Base-by-base conservation (phyloP, 2,888 invertebrate species). In the Drosophila quinaria region DNA sequence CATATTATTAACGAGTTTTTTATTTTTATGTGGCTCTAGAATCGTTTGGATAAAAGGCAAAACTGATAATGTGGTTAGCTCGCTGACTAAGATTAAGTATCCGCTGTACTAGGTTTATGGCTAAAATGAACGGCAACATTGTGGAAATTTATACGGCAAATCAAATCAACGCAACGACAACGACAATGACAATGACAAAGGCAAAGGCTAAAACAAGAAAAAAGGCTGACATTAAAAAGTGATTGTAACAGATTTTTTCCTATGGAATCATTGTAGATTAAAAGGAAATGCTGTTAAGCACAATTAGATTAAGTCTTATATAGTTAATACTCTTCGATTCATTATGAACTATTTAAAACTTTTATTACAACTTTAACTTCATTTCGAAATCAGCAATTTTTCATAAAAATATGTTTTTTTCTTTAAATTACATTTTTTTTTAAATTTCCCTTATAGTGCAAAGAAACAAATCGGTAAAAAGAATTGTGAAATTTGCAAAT, bases 1-100 rank as follows among this genome's bases (percentile, higher is more conserved):
- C 47, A 73, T 73, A 73, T 77, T 77, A 74, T 77, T 77, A 77
- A 77, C 66, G 77, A 70, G 65, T 59, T n/a, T 74, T 77, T 59
- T 41, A 69, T n/a, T 73, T 76, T 58, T 46, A 69, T 70, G 69
- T 25, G 41, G 41, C 41, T 11, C 51, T 25, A 65, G 35, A 4
- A 39, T 15, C 35, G 41, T 31, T 47, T 35, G 41, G n/a, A 15
- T 60, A 61, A 60, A 46, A 31, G 50, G 55, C 31, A 39, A 22
- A 69, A 64, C 55, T 55, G 70, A 52, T 73, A 70, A 73, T 62
- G 56, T 52, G 61, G 47, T 52, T 67, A 50, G 72, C 22, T 60
- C 55, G 47, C 44, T 68, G 75, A 74, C 74, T 63, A 74, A 74
- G 74, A 74, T 73, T 73, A 56, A 74, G 64, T 70, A 52, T 69